phyloP scores from a whole-genome alignment of 2,888 invertebrate genomes.

The Cephus spinipes region DNA sequence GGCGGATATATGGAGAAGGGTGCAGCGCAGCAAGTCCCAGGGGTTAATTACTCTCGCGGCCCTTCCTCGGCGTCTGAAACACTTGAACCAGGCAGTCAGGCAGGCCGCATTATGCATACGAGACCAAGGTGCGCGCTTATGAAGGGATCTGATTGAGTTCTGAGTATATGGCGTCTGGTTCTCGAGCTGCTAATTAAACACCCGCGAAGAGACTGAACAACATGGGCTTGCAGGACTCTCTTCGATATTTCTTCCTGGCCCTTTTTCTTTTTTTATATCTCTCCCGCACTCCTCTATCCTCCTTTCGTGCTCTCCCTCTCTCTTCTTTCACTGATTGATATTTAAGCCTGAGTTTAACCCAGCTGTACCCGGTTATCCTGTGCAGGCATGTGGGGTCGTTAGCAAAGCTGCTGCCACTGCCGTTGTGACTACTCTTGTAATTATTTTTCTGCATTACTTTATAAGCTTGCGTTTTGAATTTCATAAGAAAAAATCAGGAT shows the following conservation, averaged over 20 bases:
- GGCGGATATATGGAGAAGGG: too few relatives aligned
- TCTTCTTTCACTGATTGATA: slow-evolving; percentile 56
- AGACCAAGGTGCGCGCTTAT: slow-evolving; percentile 50
- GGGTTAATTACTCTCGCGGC: slow-evolving; percentile 27
- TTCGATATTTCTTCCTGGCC: slow-evolving; percentile 14
- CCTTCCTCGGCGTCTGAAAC: neutral
- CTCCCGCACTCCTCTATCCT: slow-evolving; percentile 13
- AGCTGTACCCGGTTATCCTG: slow-evolving; percentile 32
- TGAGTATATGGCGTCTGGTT: slow-evolving; percentile 64
- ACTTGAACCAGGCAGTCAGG: neutral
- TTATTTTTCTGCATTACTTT: too few relatives aligned
- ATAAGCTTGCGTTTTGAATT: too few relatives aligned
- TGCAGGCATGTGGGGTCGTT: slow-evolving; percentile 46
- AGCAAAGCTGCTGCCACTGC: slow-evolving; percentile 50
- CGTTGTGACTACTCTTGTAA: slow-evolving; percentile 30
- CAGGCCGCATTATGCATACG: slow-evolving; percentile 60
- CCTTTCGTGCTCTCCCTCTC: slow-evolving; percentile 29
- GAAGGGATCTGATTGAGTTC: slow-evolving; percentile 66
- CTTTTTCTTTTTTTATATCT: slow-evolving; percentile 20
- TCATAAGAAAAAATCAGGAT: too few relatives aligned
- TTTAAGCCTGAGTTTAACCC: slow-evolving; percentile 58
- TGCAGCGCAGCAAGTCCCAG: slow-evolving; percentile 17
- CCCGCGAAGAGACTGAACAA: slow-evolving; percentile 48
- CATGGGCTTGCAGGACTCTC: slow-evolving; percentile 16
- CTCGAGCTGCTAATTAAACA: slow-evolving; percentile 65